Percentiles rank a stretch among this genome's conserved stretches.
Evolutionary conservation across 2,888 invertebrate genomes (phyloP).

Genomic region (Mycogona germanica): DNA sequence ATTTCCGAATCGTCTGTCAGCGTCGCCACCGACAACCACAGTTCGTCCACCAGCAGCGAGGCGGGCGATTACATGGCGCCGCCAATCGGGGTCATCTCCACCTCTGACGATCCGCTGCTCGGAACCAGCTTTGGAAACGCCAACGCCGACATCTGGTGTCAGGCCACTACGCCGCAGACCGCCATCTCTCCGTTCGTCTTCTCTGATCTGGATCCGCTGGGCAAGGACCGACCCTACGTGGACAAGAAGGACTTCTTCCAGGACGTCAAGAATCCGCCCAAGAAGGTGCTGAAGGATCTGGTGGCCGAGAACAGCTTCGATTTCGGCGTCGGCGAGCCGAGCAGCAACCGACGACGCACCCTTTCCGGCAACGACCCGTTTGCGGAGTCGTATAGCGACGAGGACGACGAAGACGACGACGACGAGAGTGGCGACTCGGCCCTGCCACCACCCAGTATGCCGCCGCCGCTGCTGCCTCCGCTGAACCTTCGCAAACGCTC

Average conservation of each 20-base stretch:
- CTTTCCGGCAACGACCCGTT: slow-evolving; percentile 13
- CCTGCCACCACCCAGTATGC: slow-evolving; percentile 9
- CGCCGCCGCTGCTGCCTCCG: slow-evolving; percentile 16
- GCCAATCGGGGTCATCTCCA: background rate
- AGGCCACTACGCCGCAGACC: background rate
- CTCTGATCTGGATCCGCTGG: slow-evolving; percentile 85
- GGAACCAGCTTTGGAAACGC: background rate
- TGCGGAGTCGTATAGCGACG: background rate
- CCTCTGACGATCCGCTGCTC: slow-evolving; percentile 34
- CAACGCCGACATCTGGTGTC: background rate
- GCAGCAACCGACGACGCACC: slow-evolving; percentile 10
- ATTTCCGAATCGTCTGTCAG: background rate
- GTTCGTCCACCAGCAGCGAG: background rate
- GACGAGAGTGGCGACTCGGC: background rate
- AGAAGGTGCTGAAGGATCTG: slow-evolving; percentile 81
- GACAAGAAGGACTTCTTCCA: slow-evolving; percentile 95
- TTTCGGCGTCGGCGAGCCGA: background rate
- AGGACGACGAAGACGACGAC: background rate
- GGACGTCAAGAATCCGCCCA: slow-evolving; percentile 87
- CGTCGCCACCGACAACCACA: background rate
- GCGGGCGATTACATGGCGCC: background rate
- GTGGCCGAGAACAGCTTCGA: slow-evolving; percentile 33
- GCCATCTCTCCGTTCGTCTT: slow-evolving; percentile 50
- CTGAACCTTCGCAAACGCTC: background rate
- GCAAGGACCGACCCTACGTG: slow-evolving; percentile 80